phyloP scores from a whole-genome alignment of 2,888 invertebrate genomes.

The Gastracanthus pulcherrimus region DNA sequence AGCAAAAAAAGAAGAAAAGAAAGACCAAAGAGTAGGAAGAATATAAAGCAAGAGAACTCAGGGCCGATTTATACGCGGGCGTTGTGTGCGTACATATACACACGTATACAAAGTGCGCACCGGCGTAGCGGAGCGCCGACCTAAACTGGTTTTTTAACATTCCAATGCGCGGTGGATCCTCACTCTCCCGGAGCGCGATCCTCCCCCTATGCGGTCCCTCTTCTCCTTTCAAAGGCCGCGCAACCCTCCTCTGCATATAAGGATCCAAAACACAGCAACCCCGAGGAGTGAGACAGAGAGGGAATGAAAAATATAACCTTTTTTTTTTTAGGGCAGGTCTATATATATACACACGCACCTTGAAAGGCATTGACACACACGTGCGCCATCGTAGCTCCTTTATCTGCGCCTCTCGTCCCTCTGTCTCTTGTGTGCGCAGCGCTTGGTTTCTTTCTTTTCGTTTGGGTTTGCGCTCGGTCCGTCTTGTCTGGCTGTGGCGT shows the following conservation, averaged over 20 bases:
- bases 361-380: conserved; percentile 33
- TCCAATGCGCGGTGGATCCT: conserved; percentile 43
- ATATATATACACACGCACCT: neutral
- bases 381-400: neutral
- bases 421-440: too few relatives aligned
- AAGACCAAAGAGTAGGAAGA: neutral
- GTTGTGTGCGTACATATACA: neutral
- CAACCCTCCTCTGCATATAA: neutral
- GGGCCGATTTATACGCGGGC: conserved; percentile 1
- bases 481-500: neutral
- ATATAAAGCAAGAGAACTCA: neutral
- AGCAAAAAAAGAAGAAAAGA: neutral
- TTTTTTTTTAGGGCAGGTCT: neutral
- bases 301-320: conserved; percentile 36
- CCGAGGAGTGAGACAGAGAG: neutral
- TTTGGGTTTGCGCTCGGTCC: neutral
- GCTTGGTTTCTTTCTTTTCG: neutral
- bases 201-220: conserved; percentile 27
- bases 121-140: conserved; percentile 23
- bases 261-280: conserved; percentile 22
- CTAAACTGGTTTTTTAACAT: conserved; percentile 58
- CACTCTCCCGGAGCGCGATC: conserved; percentile 4
- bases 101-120: conserved; percentile 8
- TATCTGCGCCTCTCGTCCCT: too few relatives aligned
- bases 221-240: neutral